A percentile compares a stretch with the other conserved stretches of the same genome.
Conservation (phyloP, 1,140 invertebrate genomes). For the Charaxes varanes region DNA sequence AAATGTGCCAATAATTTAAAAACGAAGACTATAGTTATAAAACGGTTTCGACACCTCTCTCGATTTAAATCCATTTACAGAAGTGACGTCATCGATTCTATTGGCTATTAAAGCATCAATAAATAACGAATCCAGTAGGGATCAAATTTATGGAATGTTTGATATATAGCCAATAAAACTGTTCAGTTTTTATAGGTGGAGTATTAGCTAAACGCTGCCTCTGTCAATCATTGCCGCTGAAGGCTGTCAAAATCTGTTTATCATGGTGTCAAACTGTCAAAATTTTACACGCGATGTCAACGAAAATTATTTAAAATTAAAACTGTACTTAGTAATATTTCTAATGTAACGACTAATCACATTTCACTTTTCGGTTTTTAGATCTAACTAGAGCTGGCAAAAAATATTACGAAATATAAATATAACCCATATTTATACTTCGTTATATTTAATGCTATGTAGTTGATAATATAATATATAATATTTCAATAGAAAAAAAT, state of each 20-base stretch:
- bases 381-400: no score
- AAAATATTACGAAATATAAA: no score
- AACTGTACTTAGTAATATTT: neutral
- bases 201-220: slow-evolving; percentile 7
- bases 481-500: no score
- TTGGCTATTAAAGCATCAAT: slow-evolving; percentile 40
- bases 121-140: slow-evolving; percentile 43
- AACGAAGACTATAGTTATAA: no score
- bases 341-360: no score
- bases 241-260: neutral
- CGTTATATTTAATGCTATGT: no score
- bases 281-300: neutral
- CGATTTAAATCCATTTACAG: slow-evolving; percentile 49
- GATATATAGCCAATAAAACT: slow-evolving; percentile 30
- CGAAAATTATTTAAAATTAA: neutral
- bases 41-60: slow-evolving; percentile 22
- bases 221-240: slow-evolving; percentile 16
- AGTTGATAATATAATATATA: no score
- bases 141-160: slow-evolving; percentile 26
- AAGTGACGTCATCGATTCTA: slow-evolving; percentile 46
- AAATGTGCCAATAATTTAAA: no score
- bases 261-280: neutral
- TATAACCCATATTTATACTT: no score
- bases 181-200: slow-evolving; percentile 27
- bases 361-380: no score